A percentile compares a stretch with the other conserved stretches of the same genome.
phyloP scores from a whole-genome alignment of 1,140 invertebrate genomes.

The Cryptotermes secundus region DNA sequence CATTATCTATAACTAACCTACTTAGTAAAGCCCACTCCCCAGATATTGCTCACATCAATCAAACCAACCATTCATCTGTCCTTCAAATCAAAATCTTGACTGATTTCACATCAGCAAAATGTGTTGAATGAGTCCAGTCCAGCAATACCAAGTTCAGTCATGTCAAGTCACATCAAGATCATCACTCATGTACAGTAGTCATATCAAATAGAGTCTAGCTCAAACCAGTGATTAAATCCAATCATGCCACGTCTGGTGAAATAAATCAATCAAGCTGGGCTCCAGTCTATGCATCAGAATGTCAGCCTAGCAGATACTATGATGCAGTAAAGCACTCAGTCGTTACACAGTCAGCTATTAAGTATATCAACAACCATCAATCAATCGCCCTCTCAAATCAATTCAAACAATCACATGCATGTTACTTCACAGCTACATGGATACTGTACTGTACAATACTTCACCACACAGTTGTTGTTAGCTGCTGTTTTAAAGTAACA shows the following conservation, averaged over 20 bases:
- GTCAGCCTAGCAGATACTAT: not conserved
- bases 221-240: not conserved
- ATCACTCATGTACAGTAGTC: too few species aligned
- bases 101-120: too few species aligned
- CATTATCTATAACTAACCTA: conserved; percentile 17
- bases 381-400: not conserved
- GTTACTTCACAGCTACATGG: conserved; percentile 31
- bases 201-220: not conserved
- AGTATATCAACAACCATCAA: conserved; percentile 8
- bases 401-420: conserved; percentile 31
- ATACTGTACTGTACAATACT: conserved; percentile 19
- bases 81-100: not conserved
- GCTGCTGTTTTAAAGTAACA: conserved; percentile 1
- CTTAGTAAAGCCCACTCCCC: conserved; percentile 20
- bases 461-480: conserved; percentile 7
- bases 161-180: not conserved
- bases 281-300: too few species aligned
- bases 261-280: too few species aligned
- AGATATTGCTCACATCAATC: not conserved
- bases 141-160: too few species aligned
- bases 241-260: not conserved
- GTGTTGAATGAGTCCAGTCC: too few species aligned
- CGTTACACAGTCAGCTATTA: not conserved
- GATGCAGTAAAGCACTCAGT: not conserved
- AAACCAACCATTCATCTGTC: not conserved